phyloP scores from a whole-genome alignment of 2,797 vertebrate species.

The Artibeus jamaicensis region DNA sequence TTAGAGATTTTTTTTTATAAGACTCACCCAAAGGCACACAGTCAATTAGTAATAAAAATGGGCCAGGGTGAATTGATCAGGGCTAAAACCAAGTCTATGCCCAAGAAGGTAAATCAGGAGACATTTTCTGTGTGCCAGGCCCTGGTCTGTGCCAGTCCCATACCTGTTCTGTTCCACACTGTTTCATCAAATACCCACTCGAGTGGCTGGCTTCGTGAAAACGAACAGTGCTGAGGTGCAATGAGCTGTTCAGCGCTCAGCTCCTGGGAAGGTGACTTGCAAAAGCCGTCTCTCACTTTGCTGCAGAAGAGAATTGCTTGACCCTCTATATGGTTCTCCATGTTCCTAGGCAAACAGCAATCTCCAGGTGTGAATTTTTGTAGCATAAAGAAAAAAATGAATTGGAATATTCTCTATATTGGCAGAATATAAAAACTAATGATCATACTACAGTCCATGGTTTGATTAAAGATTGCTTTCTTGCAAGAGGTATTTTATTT shows the following conservation, averaged over 20 bases:
- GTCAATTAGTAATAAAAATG: not conserved
- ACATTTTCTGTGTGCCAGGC: not conserved
- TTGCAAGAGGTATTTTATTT: not conserved
- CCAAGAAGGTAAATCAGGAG: not conserved
- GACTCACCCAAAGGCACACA: not conserved
- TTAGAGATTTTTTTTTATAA: not conserved
- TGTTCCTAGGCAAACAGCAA: not conserved
- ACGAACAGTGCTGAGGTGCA: not conserved
- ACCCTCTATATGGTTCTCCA: not conserved
- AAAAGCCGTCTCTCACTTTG: not conserved
- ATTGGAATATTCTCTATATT: not conserved
- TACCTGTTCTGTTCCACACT: not conserved
- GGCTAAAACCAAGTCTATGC: not conserved
- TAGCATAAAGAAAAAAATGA: not conserved
- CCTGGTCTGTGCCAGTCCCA: not conserved
- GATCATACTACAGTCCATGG: not conserved
- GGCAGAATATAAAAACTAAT: not conserved
- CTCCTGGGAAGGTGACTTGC: not conserved
- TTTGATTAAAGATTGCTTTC: not conserved
- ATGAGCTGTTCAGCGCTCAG: not conserved
- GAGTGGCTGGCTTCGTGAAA: not conserved
- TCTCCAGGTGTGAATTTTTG: not conserved
- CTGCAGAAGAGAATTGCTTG: not conserved
- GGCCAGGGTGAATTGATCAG: not conserved
- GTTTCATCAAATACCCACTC: not conserved